Base-by-base conservation (phyloP, 2,888 invertebrate species). In the Ennomos fuscantarius region DNA sequence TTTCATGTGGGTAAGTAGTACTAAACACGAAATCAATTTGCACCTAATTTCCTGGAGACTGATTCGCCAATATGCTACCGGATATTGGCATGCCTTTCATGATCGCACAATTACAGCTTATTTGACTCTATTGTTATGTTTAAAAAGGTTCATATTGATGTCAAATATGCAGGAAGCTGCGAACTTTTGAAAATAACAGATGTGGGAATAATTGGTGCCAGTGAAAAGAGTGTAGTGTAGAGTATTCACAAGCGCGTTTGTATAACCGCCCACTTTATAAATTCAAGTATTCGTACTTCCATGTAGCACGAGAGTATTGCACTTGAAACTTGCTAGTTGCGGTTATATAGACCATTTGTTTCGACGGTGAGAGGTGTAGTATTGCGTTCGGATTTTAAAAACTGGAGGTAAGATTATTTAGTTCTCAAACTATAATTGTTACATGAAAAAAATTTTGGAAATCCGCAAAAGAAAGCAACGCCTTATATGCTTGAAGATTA, bases 61-160 rank as follows among this genome's bases (percentile, higher is more conserved):
- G 63, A 56, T 63, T 64, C 69, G 75, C 75, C 68, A 74, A 83
- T 84, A 74, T 80, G 76, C 72, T 62, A 60, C 65, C 55, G 79
- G 63, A 78, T 82, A 87, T 84, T 58, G 32, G 47, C 62, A 45
- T 54, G 41, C 40, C 58, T 36, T 24, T 31, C 71, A 79, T 73
- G 76, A 66, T 76, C 65, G 62, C 67, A 66, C 50, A 50, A 50
- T 52, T 61, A 66, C 65, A 50, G 54, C 45, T 53, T 24, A 40
- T 51, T 49, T 11, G 45, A 55, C 44, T 43, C 44, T 8, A 34
- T 44, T 12, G 41, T 34, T 46, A 37, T 13, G 34, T 56, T 48
- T 63, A 60, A 49, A 62, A 49, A 31, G 49, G 48, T 39, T 44
- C 1, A 34, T n/a, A 10, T n/a, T 47, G n/a, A 8, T 5, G 45